A percentile compares a stretch with the other conserved stretches of the same genome.
These are phyloP conservation scores for Druon quercuslanigerum DNA, from an alignment of 1,140 invertebrate species.

Conservation along the genomic window DNA sequence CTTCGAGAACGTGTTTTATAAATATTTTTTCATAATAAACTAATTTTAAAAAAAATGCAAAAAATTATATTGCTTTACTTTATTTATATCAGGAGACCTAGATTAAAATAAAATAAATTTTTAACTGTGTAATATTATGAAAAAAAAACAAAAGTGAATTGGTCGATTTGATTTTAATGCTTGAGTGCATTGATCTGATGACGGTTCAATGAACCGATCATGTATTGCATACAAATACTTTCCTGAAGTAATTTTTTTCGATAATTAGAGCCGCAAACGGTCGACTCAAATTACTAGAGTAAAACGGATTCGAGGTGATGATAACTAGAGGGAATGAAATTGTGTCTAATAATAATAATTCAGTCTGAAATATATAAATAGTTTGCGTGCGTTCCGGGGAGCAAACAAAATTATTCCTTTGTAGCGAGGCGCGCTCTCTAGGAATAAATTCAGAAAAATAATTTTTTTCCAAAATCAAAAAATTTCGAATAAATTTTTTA, in stretches of 20 bases:
- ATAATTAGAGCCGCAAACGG: background rate
- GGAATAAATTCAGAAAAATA: too few species aligned
- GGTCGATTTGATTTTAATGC: background rate
- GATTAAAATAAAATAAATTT: too few species aligned
- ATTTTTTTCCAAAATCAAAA: too few species aligned
- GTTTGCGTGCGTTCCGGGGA: background rate
- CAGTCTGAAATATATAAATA: background rate
- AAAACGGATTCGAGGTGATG: background rate
- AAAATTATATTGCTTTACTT: too few species aligned
- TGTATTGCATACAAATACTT: background rate
- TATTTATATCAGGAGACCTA: too few species aligned
- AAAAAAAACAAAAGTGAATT: too few species aligned
- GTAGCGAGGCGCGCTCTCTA: background rate
- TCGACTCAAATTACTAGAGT: constrained; percentile 22
- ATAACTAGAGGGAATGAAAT: constrained; percentile 8
- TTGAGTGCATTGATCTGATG: background rate
- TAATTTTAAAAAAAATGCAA: too few species aligned
- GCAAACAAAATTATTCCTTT: background rate
- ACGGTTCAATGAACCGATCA: constrained; percentile 15
- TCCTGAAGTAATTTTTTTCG: constrained; percentile 4
- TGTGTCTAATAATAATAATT: background rate
- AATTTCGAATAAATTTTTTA: too few species aligned
- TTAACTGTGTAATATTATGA: too few species aligned
- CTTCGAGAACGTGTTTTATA: too few species aligned
- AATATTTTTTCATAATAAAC: too few species aligned